Evolutionary conservation across 2,888 invertebrate genomes (phyloP).

Genomic region (Agrotis segetum): DNA sequence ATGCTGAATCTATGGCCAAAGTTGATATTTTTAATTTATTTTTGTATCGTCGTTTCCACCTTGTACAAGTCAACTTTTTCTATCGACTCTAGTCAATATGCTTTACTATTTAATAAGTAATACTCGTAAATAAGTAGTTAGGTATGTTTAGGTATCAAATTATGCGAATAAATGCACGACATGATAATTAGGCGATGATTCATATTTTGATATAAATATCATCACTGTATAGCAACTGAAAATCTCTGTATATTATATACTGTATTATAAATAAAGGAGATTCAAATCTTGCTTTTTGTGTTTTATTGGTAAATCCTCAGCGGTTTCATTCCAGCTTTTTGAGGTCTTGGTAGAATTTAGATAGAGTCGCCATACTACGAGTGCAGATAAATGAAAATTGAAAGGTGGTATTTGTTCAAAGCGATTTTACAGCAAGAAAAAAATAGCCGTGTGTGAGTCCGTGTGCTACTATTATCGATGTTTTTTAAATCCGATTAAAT

Average conservation of each 20-base stretch:
- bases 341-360: too few species aligned
- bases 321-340: too few species aligned
- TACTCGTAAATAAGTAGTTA: conserved; percentile 53
- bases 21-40: too few species aligned
- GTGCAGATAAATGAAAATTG: too few species aligned
- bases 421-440: too few species aligned
- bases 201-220: conserved; percentile 41
- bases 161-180: conserved; percentile 72
- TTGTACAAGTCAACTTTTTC: neutral
- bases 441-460: too few species aligned
- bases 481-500: too few species aligned
- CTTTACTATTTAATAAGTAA: conserved; percentile 37
- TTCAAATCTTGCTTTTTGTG: conserved; percentile 30
- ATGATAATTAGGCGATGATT: conserved; percentile 47
- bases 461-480: too few species aligned
- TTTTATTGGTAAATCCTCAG: conserved; percentile 1
- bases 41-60: too few species aligned
- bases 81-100: conserved; percentile 43
- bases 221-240: conserved; percentile 32
- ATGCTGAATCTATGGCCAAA: neutral
- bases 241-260: conserved; percentile 47
- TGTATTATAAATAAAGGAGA: conserved; percentile 60
- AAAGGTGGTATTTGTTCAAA: too few species aligned
- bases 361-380: too few species aligned
- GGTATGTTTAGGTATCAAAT: conserved; percentile 56